Base-by-base conservation (phyloP, 2,888 invertebrate species). In the Cyaniris semiargus region DNA sequence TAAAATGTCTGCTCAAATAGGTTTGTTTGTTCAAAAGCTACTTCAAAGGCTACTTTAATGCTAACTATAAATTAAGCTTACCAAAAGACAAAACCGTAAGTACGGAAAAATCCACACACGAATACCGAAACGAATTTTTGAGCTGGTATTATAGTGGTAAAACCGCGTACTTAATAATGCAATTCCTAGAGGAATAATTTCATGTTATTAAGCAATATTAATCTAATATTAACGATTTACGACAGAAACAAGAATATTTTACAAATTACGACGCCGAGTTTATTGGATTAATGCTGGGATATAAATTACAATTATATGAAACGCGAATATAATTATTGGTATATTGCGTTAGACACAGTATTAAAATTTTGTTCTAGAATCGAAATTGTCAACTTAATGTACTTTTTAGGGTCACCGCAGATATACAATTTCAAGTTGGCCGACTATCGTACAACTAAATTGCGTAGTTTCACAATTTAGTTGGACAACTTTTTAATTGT, bases 261-360 rank as follows among this genome's bases (percentile, higher is more conserved):
- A 66, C 66, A 27, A 66, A 66, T 31, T 66, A 66, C 27, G 13
- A 27, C 5, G 31, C 27, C 27, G 27, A 66, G 27, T 15, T 66
- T 66, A 66, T 31, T 66, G 66, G 27, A 66, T 66, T 66, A 66
- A 27, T 31, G 27, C 21, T 31, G 5, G 5, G 23, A 15, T 27
- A 66, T 66, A 27, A 66, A 27, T 66, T 66, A 66, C 5, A 66
- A 6, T 60, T 66, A 21, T 66, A 66, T 27, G 66, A 66, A 27
- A 27, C 7, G 10, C 27, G 66, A 66, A 31, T 66, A 66, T 66
- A 66, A 66, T 60, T 23, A 60, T 66, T 66, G 15, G 27, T 66
- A 66, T 31, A 15, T 66, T 66, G 27, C 27, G 13, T 15, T 18
- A 27, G 13, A 1, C 4, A 13, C 8, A 60, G 60, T 13, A 60